Base-by-base conservation (phyloP, 2,797 vertebrate genomes). In the Halcyon smyrnensis region DNA sequence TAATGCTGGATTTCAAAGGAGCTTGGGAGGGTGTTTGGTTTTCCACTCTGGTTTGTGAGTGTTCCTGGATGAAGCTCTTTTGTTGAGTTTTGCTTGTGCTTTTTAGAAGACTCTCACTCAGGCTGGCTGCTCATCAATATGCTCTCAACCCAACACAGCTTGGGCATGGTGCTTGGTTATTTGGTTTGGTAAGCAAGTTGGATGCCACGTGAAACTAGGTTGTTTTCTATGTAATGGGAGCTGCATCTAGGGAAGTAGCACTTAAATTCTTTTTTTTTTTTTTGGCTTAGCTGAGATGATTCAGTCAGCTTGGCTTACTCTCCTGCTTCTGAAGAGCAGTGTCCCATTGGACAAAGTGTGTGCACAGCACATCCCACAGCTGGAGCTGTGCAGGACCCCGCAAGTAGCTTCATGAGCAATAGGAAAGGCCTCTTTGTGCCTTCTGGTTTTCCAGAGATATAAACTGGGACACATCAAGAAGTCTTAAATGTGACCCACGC, bases 1-100 rank as follows among this genome's bases (percentile, higher is more conserved):
- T 1, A 56, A 1, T 11, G 24, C 2, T 2, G 10, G 6, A 3
- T 11, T 51, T 68, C 17, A 15, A 36, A 37, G 41, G 23, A 77
- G 15, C 6, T 32, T 32, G 24, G 16, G 19, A 53, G 32, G 20
- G 24, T 2, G 8, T 1, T 37, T 73, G 15, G 8, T 73, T 74
- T 53, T 63, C 6, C 57, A 11, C 34, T 82, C 20, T 34, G 9
- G 28, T 87, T 45, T 27, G 4, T 62, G 41, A 46, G 19, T 25
- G 8, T 18, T 90, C 41, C 73, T 53, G 17, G 21, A 9, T 32
- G 50, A 81, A 73, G 50, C 27, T 71, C 46, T 84, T 74, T 27
- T 69, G 28, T 11, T 60, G 62, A 67, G 36, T 67, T 88, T 84
- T 77, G 14, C 39, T 28, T 65, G 54, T 39, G 59, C 23, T 69